Percentiles rank a stretch among this genome's conserved stretches.
These are phyloP conservation scores for Drosophila yakuba DNA, from an alignment of 1,140 invertebrate species.

Conservation along the genomic window DNA sequence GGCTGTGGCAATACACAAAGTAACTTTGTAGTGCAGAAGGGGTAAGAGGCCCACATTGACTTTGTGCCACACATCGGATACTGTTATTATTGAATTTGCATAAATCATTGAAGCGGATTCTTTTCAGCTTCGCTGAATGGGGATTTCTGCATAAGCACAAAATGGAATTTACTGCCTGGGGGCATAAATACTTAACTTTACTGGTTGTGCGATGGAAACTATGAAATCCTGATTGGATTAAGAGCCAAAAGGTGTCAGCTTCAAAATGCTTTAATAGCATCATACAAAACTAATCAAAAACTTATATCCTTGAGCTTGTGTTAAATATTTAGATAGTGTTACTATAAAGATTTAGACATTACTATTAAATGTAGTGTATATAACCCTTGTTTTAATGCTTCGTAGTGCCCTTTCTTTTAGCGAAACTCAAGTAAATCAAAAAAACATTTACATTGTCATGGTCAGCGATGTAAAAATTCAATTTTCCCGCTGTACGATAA, in stretches of 20 bases:
- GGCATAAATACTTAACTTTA: background rate
- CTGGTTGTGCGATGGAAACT: background rate
- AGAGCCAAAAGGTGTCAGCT: background rate
- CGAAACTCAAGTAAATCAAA: background rate
- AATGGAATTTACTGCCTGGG: background rate
- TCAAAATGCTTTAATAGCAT: background rate
- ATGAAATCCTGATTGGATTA: slow-evolving; percentile 11
- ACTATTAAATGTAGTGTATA: no score
- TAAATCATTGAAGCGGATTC: slow-evolving; percentile 33
- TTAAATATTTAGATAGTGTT: no score
- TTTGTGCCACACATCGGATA: slow-evolving; percentile 19
- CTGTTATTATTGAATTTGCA: slow-evolving; percentile 47
- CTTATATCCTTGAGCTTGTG: no score
- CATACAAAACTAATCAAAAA: no score
- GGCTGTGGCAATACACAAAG: slow-evolving; percentile 4
- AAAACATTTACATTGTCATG: background rate
- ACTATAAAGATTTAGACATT: no score
- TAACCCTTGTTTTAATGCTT: background rate
- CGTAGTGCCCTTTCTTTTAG: no score
- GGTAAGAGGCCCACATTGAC: slow-evolving; percentile 8
- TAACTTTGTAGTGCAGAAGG: background rate
- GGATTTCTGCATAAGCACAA: slow-evolving; percentile 12
- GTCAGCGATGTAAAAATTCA: background rate
- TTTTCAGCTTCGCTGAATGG: slow-evolving; percentile 6
- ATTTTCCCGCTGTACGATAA: slow-evolving; percentile 2